phyloP scores from a whole-genome alignment of 2,888 invertebrate species.

The Hemistola chrysoprasaria region DNA sequence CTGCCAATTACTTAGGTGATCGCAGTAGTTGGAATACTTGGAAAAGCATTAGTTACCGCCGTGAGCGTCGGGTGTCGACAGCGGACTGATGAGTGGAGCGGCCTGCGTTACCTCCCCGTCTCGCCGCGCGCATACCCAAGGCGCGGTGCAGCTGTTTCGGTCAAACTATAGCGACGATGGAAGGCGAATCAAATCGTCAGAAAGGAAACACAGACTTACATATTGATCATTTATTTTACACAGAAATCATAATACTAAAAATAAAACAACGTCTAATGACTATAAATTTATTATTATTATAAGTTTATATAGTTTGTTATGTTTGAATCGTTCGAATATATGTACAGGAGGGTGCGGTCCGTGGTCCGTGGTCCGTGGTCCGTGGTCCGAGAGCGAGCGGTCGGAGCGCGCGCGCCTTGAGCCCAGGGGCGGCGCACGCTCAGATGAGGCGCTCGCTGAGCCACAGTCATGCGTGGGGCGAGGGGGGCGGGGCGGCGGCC shows the following conservation, averaged over 20 bases:
- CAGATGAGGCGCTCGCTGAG: constrained; percentile 88
- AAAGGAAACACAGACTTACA: constrained; percentile 37
- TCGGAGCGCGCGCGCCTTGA: constrained; percentile 64
- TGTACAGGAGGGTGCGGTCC: constrained; percentile 48
- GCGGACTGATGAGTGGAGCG: too few relatives aligned
- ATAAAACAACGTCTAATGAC: constrained; percentile 69
- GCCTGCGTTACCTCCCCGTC: too few relatives aligned
- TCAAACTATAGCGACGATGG: too few relatives aligned
- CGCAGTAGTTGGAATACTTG: too few relatives aligned
- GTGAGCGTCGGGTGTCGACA: too few relatives aligned
- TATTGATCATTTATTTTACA: constrained; percentile 56
- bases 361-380: constrained; percentile 19
- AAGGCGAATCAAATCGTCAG: constrained; percentile 7
- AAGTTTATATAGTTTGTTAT: constrained; percentile 39
- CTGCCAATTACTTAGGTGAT: too few relatives aligned
- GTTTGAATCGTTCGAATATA: constrained; percentile 51
- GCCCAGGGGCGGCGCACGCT: constrained; percentile 70
- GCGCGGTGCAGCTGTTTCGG: too few relatives aligned
- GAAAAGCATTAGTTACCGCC: too few relatives aligned
- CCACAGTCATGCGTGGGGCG: constrained; percentile 86
- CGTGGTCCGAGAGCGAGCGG: constrained; percentile 53
- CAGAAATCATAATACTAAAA: constrained; percentile 55
- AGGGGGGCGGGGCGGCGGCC: constrained; percentile 63
- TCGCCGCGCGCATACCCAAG: too few relatives aligned
- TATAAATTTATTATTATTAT: constrained; percentile 63